phyloP scores from a whole-genome alignment of 2,888 invertebrate genomes.

The Apodemia duryi region DNA sequence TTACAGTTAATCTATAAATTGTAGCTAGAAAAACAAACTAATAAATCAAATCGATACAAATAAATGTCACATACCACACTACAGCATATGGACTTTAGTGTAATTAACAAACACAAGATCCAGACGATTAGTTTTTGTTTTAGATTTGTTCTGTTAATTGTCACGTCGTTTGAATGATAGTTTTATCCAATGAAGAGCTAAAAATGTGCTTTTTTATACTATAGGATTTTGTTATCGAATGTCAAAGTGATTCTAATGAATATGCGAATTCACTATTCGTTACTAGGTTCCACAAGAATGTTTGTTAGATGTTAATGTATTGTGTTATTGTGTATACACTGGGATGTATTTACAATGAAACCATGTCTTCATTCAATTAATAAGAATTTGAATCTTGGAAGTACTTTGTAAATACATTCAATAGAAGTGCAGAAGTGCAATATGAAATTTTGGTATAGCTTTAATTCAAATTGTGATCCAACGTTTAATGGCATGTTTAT shows the following conservation, averaged over 20 bases:
- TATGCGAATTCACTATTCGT: conserved; percentile 55
- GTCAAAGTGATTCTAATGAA: conserved; percentile 36
- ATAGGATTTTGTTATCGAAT: conserved; percentile 25
- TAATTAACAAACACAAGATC: too few relatives aligned
- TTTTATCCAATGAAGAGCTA: too few relatives aligned
- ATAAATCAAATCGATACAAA: too few relatives aligned
- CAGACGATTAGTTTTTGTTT: too few relatives aligned
- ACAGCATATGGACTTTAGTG: too few relatives aligned
- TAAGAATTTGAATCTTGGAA: not conserved
- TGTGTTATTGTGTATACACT: conserved; percentile 27
- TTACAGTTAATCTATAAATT: too few relatives aligned
- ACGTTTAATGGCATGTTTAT: conserved; percentile 10
- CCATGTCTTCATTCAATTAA: not conserved
- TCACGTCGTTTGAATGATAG: too few relatives aligned
- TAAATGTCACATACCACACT: too few relatives aligned
- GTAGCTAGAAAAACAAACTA: too few relatives aligned
- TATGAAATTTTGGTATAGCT: conserved; percentile 8
- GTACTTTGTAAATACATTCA: conserved; percentile 4
- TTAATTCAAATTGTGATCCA: conserved; percentile 5
- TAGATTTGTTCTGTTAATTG: too few relatives aligned
- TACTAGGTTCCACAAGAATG: conserved; percentile 55
- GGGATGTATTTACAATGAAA: not conserved
- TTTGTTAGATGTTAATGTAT: conserved; percentile 40
- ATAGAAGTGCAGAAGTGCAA: not conserved
- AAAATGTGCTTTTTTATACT: not conserved